Conservation (phyloP, 2,888 invertebrate genomes). For the Acrobeloides nanus region DNA sequence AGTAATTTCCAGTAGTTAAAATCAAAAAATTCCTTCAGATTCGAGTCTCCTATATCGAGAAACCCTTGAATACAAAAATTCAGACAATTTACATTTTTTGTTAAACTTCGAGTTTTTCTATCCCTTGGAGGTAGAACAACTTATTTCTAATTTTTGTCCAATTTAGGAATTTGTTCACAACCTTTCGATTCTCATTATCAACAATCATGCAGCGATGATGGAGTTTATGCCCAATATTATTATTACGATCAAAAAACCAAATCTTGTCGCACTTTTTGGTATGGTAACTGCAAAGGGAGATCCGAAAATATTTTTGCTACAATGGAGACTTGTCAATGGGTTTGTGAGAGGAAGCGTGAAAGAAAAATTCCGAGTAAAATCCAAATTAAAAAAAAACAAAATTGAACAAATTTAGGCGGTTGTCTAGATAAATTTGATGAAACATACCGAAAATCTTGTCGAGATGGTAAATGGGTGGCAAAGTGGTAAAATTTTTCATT, state of each 20-base stretch:
- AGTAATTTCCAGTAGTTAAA: too few species aligned
- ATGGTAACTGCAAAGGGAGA: constrained; percentile 42
- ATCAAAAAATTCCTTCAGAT: too few species aligned
- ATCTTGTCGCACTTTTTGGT: constrained; percentile 49
- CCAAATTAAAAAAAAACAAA: neutral
- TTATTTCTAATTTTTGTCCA: too few species aligned
- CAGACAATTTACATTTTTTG: too few species aligned
- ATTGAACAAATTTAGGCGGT: constrained; percentile 18
- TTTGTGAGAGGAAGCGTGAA: constrained; percentile 40
- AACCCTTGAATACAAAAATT: too few species aligned
- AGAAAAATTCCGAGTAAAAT: constrained; percentile 32
- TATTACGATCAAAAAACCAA: constrained; percentile 36
- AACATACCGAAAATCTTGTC: constrained; percentile 40
- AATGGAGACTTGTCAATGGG: constrained; percentile 45
- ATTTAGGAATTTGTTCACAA: constrained; percentile 37
- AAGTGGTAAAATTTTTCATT: constrained; percentile 30
- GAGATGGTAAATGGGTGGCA: constrained; percentile 37
- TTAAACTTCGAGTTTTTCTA: too few species aligned
- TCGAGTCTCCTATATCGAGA: too few species aligned
- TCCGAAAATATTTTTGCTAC: constrained; percentile 44
- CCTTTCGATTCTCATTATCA: constrained; percentile 34
- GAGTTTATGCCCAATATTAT: constrained; percentile 36
- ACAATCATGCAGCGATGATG: constrained; percentile 22
- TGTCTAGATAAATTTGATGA: constrained; percentile 44
- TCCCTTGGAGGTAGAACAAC: too few species aligned